Conservation (phyloP, 64 coral and sea anemone genomes). For the Montipora capricornis region DNA sequence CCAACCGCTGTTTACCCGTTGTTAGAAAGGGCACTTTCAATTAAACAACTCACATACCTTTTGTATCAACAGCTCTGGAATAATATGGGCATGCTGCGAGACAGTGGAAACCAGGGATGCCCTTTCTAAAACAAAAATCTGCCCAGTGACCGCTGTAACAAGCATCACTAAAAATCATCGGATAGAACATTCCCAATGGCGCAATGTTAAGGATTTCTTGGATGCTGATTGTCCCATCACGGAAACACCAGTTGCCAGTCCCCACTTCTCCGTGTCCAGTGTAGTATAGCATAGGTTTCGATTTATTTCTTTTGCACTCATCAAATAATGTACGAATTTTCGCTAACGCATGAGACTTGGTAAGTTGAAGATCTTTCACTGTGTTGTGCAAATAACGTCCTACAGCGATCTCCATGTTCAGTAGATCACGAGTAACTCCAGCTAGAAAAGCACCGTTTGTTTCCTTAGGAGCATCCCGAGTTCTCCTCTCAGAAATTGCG, state of each 20-base stretch:
- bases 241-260: background rate
- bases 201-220: background rate
- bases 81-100: background rate
- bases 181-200: background rate
- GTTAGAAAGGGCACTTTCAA: too few species aligned
- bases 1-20: too few species aligned
- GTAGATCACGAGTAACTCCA: background rate
- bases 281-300: background rate
- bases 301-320: background rate
- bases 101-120: background rate
- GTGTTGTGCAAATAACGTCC: background rate
- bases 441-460: background rate
- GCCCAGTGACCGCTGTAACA: conserved; percentile 22
- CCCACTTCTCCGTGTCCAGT: background rate
- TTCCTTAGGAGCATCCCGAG: background rate
- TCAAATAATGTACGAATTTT: background rate
- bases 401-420: background rate
- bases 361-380: background rate
- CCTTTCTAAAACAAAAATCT: background rate
- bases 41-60: background rate
- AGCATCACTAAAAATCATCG: background rate
- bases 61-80: background rate
- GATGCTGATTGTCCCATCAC: background rate
- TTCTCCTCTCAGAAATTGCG: background rate
- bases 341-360: background rate